phyloP scores from a whole-genome alignment of 2,797 vertebrate genomes.

The Echeneis naucrates region DNA sequence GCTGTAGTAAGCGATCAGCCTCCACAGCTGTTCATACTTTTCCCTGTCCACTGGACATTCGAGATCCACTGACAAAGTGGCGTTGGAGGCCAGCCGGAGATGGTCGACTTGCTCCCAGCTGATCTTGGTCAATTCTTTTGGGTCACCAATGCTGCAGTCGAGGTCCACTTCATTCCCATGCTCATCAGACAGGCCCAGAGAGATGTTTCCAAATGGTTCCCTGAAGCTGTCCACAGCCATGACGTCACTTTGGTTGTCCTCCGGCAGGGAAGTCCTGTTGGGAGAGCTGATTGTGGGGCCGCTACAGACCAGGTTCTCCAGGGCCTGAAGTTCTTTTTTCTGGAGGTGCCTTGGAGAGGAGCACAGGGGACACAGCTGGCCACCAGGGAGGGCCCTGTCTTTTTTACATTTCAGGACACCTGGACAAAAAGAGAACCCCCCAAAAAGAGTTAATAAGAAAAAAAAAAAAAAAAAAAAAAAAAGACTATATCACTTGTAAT shows the following conservation, averaged over 20 bases:
- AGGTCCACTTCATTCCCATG: constrained; percentile 89
- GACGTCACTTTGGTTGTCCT: constrained; percentile 69
- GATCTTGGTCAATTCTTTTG: constrained; percentile 70
- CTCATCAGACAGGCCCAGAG: constrained; percentile 90
- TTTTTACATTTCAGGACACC: constrained; percentile 94
- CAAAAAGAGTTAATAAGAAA: too few relatives aligned
- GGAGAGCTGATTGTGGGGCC: constrained; percentile 84
- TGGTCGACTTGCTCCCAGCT: constrained; percentile 83
- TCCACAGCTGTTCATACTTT: constrained; percentile 92
- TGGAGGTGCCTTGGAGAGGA: constrained; percentile 81
- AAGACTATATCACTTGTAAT: neutral
- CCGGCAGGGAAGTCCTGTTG: constrained; percentile 54
- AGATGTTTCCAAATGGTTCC: constrained; percentile 84
- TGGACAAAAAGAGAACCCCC: constrained; percentile 70
- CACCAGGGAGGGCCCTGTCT: constrained; percentile 87
- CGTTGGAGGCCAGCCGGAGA: constrained; percentile 82
- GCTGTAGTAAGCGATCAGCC: constrained; percentile 94
- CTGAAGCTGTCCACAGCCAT: constrained; percentile 72
- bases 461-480: neutral
- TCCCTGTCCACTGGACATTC: constrained; percentile 89
- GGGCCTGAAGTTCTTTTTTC: constrained; percentile 81
- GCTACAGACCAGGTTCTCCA: constrained; percentile 82
- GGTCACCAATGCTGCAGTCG: constrained; percentile 82
- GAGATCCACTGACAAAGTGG: constrained; percentile 85
- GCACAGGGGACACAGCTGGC: constrained; percentile 89